Evolutionary conservation across 2,888 invertebrate species (phyloP).

Genomic region (Pimpla rufipes): DNA sequence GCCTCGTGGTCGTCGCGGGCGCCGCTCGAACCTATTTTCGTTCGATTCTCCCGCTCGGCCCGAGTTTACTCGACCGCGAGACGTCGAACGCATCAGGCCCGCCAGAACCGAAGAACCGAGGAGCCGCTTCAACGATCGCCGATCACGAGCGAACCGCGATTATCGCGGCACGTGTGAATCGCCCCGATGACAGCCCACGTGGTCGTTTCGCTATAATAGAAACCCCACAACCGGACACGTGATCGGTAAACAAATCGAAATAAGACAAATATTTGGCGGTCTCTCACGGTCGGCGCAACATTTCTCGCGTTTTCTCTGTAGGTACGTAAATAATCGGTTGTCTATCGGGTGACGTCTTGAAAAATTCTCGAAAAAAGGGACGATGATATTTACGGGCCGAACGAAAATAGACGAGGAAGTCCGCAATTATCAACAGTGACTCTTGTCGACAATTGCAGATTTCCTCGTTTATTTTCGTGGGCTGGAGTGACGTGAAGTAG

Average conservation of each 20-base stretch:
- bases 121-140: background rate
- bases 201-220: background rate
- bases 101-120: background rate
- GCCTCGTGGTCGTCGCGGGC: constrained; percentile 18
- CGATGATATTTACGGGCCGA: too few relatives aligned
- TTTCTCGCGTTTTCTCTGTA: too few relatives aligned
- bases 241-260: background rate
- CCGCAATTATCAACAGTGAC: too few relatives aligned
- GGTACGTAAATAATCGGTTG: background rate
- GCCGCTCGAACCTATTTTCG: constrained; percentile 58
- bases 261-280: background rate
- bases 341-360: too few relatives aligned
- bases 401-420: too few relatives aligned
- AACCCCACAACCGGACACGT: background rate
- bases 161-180: constrained; percentile 18
- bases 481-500: too few relatives aligned
- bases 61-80: constrained; percentile 34
- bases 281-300: too few relatives aligned
- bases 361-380: too few relatives aligned
- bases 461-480: too few relatives aligned
- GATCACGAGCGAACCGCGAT: constrained; percentile 13
- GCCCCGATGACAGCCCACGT: constrained; percentile 8
- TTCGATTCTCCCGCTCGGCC: constrained; percentile 17
- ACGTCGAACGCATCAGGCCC: constrained; percentile 32
- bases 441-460: too few relatives aligned